Percentiles rank a stretch among this genome's conserved stretches.
These are phyloP conservation scores for Trichogramma evanescens DNA, from an alignment of 2,888 invertebrate genomes.

Conservation along the genomic window DNA sequence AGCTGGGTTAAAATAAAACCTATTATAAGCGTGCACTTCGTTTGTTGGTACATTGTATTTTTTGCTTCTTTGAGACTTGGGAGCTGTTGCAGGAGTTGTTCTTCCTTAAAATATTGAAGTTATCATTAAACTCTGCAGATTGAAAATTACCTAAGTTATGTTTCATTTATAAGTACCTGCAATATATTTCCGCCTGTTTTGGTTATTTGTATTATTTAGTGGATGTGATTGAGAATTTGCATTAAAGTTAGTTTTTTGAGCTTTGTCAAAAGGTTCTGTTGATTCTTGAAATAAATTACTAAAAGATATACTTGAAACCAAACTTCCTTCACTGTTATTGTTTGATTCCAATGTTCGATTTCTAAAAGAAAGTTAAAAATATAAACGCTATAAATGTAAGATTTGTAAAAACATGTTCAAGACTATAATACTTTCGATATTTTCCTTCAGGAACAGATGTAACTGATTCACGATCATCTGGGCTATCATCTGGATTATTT, in stretches of 20 bases:
- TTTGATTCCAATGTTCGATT: conserved; percentile 19
- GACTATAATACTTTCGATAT: conserved; percentile 31
- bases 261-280: conserved; percentile 16
- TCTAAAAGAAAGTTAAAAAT: background rate
- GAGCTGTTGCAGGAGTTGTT: conserved; percentile 35
- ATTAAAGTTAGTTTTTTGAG: background rate
- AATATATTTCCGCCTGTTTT: conserved; percentile 40
- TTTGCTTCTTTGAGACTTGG: conserved; percentile 30
- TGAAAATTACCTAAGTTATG: background rate
- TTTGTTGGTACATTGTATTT: conserved; percentile 32
- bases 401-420: background rate
- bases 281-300: conserved; percentile 36
- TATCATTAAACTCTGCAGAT: background rate
- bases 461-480: conserved; percentile 41
- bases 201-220: conserved; percentile 30
- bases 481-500: conserved; percentile 40
- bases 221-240: conserved; percentile 28
- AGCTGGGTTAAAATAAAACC: conserved; percentile 45
- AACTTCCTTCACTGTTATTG: conserved; percentile 26
- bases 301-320: conserved; percentile 29
- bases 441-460: conserved; percentile 35
- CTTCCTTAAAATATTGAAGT: conserved; percentile 29
- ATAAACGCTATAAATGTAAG: background rate
- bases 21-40: conserved; percentile 13
- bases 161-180: conserved; percentile 28